Conservation (phyloP, 2,113 vertebrate genomes). For the Sinocyclocheilus anshuiensis region DNA sequence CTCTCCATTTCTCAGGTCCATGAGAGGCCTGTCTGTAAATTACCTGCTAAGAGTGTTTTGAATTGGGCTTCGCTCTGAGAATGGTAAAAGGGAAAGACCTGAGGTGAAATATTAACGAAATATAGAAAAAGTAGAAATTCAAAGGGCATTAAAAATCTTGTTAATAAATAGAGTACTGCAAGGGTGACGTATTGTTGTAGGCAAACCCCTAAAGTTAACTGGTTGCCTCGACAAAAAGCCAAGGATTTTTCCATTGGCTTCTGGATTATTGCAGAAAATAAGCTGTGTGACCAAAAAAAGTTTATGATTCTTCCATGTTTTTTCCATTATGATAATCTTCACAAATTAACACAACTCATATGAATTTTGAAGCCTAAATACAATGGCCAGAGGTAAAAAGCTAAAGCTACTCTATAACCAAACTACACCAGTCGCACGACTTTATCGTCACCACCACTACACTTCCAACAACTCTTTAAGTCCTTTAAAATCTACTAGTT, state of each 20-base stretch:
- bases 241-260: not conserved
- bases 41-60: slow-evolving; percentile 57
- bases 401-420: no score
- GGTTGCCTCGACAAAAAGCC: not conserved
- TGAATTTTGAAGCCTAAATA: not conserved
- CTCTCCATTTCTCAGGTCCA: slow-evolving; percentile 62
- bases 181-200: not conserved
- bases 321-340: not conserved
- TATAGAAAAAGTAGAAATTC: not conserved
- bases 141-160: no score
- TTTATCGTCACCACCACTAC: no score
- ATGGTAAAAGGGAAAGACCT: not conserved
- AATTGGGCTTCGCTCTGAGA: not conserved
- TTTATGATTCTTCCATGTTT: not conserved
- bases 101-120: not conserved
- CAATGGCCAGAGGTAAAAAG: not conserved
- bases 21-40: slow-evolving; percentile 67
- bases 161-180: not conserved
- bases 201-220: not conserved
- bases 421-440: not conserved
- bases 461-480: no score
- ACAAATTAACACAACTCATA: not conserved
- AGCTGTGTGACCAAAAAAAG: not conserved
- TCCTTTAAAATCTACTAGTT: not conserved
- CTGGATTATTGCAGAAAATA: not conserved